phyloP scores from a whole-genome alignment of 1,140 invertebrate species.

The Holcopasites calliopsidis region DNA sequence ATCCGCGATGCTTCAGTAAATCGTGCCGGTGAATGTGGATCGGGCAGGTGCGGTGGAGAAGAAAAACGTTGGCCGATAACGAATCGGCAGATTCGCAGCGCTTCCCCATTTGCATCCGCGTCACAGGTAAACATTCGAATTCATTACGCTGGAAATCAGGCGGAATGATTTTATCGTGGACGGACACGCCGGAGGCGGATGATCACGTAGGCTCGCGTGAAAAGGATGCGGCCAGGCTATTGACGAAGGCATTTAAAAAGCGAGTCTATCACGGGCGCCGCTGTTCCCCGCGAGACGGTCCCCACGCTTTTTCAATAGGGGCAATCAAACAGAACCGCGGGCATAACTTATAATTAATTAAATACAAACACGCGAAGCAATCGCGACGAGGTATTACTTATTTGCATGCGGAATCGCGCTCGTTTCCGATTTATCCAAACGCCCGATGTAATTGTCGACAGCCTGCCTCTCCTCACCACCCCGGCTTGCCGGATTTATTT shows the following conservation, averaged over 20 bases:
- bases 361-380: constrained; percentile 58
- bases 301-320: constrained; percentile 37
- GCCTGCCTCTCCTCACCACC: neutral
- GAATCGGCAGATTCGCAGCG: neutral
- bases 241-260: constrained; percentile 53
- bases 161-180: constrained; percentile 58
- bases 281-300: neutral
- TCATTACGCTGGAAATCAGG: constrained; percentile 60
- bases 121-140: constrained; percentile 58
- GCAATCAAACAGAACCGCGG: constrained; percentile 49
- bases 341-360: constrained; percentile 59
- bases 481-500: constrained; percentile 5
- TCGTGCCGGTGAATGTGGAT: constrained; percentile 6
- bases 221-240: constrained; percentile 58
- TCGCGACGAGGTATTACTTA: constrained; percentile 52
- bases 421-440: constrained; percentile 41
- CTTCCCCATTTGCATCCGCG: constrained; percentile 40
- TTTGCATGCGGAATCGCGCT: constrained; percentile 51
- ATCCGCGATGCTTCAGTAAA: neutral
- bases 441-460: constrained; percentile 49
- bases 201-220: constrained; percentile 50
- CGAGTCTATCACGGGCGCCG: neutral
- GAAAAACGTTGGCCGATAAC: neutral
- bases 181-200: constrained; percentile 9
- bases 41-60: neutral